Conservation (phyloP, 64 coral and sea anemone species). For the Actinia equina region DNA sequence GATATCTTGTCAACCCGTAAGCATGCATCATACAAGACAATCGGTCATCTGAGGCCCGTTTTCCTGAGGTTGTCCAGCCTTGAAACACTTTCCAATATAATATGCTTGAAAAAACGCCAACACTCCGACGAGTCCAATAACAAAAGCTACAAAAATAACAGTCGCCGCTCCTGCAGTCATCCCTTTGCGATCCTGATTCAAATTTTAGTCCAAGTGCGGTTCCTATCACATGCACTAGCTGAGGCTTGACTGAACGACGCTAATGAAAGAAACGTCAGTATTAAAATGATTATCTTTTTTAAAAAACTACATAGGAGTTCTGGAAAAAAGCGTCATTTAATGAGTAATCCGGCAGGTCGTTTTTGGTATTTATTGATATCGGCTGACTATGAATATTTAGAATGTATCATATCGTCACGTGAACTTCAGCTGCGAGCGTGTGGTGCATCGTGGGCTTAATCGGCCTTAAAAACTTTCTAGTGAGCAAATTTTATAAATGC, state of each 20-base stretch:
- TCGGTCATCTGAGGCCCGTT: conserved; percentile 49
- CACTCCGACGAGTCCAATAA: conserved; percentile 52
- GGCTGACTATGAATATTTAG: neutral
- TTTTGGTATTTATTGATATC: neutral
- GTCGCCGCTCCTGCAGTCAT: conserved; percentile 41
- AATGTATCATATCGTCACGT: neutral
- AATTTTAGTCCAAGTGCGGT: too few relatives aligned
- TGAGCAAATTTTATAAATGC: too few relatives aligned
- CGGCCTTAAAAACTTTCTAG: too few relatives aligned
- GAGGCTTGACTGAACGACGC: too few relatives aligned
- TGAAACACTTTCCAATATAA: conserved; percentile 74
- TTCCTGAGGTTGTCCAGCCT: conserved; percentile 71
- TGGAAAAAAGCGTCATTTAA: neutral
- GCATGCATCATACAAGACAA: neutral
- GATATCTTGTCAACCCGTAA: neutral
- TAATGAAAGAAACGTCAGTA: neutral
- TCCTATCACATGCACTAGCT: too few relatives aligned
- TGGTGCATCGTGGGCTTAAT: neutral
- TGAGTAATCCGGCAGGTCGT: neutral
- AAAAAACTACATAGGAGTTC: neutral
- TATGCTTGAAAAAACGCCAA: conserved; percentile 73
- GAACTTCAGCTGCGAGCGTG: neutral
- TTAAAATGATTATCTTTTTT: neutral
- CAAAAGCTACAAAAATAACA: conserved; percentile 52
- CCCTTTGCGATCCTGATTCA: neutral